Percentiles rank a stretch among this genome's conserved stretches.
These are phyloP conservation scores for Rhabdophis nuchalis DNA, from an alignment of 2,797 vertebrate species.

Conservation along the genomic window DNA sequence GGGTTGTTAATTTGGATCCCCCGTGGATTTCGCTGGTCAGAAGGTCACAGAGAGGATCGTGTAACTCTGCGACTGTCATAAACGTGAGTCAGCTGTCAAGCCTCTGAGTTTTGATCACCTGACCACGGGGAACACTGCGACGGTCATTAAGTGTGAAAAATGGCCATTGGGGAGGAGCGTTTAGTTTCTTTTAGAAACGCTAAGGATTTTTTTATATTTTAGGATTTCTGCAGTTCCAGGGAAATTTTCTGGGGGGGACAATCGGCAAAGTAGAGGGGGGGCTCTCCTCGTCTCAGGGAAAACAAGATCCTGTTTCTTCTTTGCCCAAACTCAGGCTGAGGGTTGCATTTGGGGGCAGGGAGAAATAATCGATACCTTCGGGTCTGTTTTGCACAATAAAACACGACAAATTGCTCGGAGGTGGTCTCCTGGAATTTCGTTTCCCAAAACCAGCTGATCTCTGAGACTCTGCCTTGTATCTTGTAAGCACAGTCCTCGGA, in stretches of 20 bases:
- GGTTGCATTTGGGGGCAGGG: background rate
- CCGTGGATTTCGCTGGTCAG: too few species aligned
- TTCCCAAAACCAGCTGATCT: background rate
- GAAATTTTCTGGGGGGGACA: fast-evolving
- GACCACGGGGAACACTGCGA: too few species aligned
- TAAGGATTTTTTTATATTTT: too few species aligned
- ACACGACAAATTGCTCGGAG: background rate
- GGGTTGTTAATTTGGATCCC: background rate
- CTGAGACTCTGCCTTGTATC: background rate
- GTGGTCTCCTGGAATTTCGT: background rate
- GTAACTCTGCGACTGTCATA: too few species aligned
- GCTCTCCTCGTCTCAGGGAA: background rate
- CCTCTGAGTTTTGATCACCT: too few species aligned
- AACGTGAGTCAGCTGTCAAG: too few species aligned
- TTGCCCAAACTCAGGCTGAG: background rate
- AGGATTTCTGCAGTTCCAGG: background rate
- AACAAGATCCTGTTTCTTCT: background rate
- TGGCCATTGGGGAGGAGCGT: background rate
- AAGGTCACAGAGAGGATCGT: too few species aligned
- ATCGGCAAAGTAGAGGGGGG: background rate
- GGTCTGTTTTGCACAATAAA: background rate
- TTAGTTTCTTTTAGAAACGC: background rate
- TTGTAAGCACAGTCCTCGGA: background rate
- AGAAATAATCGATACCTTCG: background rate
- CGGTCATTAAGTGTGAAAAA: too few species aligned